Conservation (phyloP, 2,888 invertebrate species). For the Nephrocerus scutellatus region DNA sequence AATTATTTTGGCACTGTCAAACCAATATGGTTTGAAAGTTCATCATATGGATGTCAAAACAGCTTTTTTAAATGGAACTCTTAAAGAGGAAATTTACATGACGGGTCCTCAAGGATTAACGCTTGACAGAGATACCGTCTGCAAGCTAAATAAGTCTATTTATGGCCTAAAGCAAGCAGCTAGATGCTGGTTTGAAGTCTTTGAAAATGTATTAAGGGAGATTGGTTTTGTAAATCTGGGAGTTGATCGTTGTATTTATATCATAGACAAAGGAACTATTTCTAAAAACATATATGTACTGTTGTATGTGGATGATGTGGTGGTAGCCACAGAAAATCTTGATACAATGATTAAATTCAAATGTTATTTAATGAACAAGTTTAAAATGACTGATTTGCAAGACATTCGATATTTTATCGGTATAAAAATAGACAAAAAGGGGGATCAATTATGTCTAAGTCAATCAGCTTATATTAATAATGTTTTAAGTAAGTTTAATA, state of each 20-base stretch:
- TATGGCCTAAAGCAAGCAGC: slow-evolving; percentile 22
- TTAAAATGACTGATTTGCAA: slow-evolving; percentile 7
- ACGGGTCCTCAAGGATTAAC: slow-evolving; percentile 13
- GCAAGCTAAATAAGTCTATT: slow-evolving; percentile 16
- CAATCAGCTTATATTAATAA: no score
- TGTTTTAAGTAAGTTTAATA: slow-evolving; percentile 4
- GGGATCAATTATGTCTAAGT: not conserved
- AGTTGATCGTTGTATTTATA: slow-evolving; percentile 8
- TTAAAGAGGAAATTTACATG: slow-evolving; percentile 18
- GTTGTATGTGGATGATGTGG: slow-evolving; percentile 14
- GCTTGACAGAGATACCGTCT: slow-evolving; percentile 10
- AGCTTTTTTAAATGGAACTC: slow-evolving; percentile 19
- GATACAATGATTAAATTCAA: slow-evolving; percentile 11
- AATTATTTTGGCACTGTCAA: slow-evolving; percentile 15
- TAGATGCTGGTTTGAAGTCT: no score
- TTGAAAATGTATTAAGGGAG: not conserved
- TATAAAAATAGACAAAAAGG: slow-evolving; percentile 1
- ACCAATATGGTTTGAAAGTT: slow-evolving; percentile 14
- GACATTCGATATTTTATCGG: slow-evolving; percentile 4
- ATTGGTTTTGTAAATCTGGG: slow-evolving; percentile 5
- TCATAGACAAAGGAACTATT: slow-evolving; percentile 12
- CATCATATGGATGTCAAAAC: slow-evolving; percentile 19
- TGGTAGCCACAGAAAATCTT: slow-evolving; percentile 18
- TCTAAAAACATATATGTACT: slow-evolving; percentile 15
- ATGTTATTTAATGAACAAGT: slow-evolving; percentile 3